Base-by-base conservation (phyloP, 53 echinoderm and acorn worm genomes). In the Holothuria scabra region DNA sequence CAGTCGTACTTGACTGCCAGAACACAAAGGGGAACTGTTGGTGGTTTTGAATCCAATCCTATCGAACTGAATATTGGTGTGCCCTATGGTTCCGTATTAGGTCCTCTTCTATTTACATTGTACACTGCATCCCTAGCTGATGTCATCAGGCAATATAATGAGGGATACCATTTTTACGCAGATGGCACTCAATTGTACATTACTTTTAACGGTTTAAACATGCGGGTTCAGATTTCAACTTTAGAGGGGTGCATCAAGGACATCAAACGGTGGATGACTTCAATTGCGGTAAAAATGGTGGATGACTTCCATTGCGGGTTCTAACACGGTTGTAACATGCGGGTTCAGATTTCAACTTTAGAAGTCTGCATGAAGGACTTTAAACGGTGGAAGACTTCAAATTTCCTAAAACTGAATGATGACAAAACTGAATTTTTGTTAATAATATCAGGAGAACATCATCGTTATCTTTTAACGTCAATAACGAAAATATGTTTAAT, bases 51-150 rank as follows among this genome's bases (percentile, higher is more conserved):
- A 8, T 88, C 83, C 23, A 49, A 46, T 78, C 76, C 20, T 28
- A 30, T 64, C 10, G 30, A 52, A 52, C 52, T 78, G 33, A 30
- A 62, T 21, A 55, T 28, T 62, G 83, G 88, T 37, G 88, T 88
- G 38, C 88, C 83, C 21, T 82, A 72, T 5, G 88, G 83, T n/a
- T 44, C 71, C 7, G 71, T 71, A n/a, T n/a, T 88, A 19, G 72
- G 72, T 49, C 65, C 74, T 38, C 61, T 88, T 87, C 23, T 41
- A 2, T 46, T 71, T 25, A 81, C 87, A 46, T 21, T 88, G 14
- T 83, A 63, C 49, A 83, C 82, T 12, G 38, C 83, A 31, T 64
- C 75, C 46, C 23, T 88, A n/a, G 74, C 28, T 56, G 59, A 56
- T 72, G 70, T 83, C 46, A 35, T 41, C 7, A 44, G 71, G 46